phyloP scores from a whole-genome alignment of 2,888 invertebrate genomes.

The Eupithecia pulchellata region DNA sequence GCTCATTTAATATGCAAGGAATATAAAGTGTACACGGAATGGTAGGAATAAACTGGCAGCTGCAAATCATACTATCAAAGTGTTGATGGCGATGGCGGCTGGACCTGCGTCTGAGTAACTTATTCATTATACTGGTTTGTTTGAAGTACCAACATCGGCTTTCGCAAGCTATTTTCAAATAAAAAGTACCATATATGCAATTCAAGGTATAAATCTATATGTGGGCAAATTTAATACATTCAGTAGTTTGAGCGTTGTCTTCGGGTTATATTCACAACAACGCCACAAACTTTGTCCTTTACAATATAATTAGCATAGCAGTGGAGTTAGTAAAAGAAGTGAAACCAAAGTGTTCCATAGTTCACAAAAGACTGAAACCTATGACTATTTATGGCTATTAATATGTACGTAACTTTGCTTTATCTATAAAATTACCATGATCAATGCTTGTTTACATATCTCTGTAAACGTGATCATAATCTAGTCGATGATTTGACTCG shows the following conservation, averaged over 20 bases:
- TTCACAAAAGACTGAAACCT: conserved; percentile 18
- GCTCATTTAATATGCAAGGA: conserved; percentile 84
- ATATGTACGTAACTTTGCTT: conserved; percentile 73
- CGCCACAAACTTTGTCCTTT: too few relatives aligned
- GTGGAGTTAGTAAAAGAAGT: too few relatives aligned
- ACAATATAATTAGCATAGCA: too few relatives aligned
- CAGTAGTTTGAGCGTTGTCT: too few relatives aligned
- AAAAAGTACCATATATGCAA: too few relatives aligned
- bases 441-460: conserved; percentile 45
- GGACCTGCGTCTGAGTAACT: conserved; percentile 41
- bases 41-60: conserved; percentile 60
- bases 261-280: too few relatives aligned
- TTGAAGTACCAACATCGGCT: too few relatives aligned
- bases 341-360: conserved; percentile 13
- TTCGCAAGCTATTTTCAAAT: too few relatives aligned
- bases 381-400: conserved; percentile 45
- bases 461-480: conserved; percentile 17
- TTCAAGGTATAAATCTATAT: too few relatives aligned
- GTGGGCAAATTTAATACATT: too few relatives aligned
- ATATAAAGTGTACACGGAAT: conserved; percentile 79
- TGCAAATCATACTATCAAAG: conserved; percentile 76
- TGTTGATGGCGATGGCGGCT: conserved; percentile 45
- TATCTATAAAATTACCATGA: conserved; percentile 69
- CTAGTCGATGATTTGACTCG: conserved; percentile 8
- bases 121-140: conserved; percentile 61